Evolutionary conservation across 2,797 vertebrate genomes (phyloP), one percentile per base, ranked within the genome.

Genomic region (Astyanax mexicanus): DNA sequence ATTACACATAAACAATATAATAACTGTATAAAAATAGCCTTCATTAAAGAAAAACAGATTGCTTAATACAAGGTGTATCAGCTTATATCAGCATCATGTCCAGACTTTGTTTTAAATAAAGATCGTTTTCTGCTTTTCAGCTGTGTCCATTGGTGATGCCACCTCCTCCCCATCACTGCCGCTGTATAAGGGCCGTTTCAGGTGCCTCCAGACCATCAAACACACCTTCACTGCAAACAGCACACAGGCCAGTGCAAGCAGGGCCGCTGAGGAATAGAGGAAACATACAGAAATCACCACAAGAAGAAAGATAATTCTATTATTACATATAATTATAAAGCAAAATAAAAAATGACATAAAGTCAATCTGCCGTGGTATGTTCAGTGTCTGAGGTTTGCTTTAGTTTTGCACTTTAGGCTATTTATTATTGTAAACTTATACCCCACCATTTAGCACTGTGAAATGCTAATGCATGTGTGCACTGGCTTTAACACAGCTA

Each of bases 121-220:
- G 4, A 91, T 76, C 19, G 74, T 90, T 54, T 87, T 93, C 75
- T 90, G 87, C 37, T 84, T 91, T 12, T 58, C 7, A 49, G 88
- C 81, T 3, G 86, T 85, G 6, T 86, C 85, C 45, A 55, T 84
- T 0, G 86, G 88, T 19, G 88, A 84, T 81, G 86, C 60, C 29
- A 44, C 10, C 1, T 84, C 84, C 5, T 64, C 72, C 15, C 74
- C 49, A 61, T 21, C 12, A 17, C 27, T 37, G 3, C 81, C 79
- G 49, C 42, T 11, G 7, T 91, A 92, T 4, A 93, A 78, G 0
- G 92, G 92, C 23, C 84, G 83, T 55, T 85, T 92, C 51, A 83
- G 44, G 74, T 92, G 90, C 74, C 86, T 91, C 90, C 89, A 91
- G 67, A 91, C 12, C 74, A 93, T 89, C 82, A 93, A 69, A 65